These are phyloP conservation scores for Pedionomus torquatus DNA, from an alignment of 2,113 vertebrate genomes.

Conservation along the genomic window DNA sequence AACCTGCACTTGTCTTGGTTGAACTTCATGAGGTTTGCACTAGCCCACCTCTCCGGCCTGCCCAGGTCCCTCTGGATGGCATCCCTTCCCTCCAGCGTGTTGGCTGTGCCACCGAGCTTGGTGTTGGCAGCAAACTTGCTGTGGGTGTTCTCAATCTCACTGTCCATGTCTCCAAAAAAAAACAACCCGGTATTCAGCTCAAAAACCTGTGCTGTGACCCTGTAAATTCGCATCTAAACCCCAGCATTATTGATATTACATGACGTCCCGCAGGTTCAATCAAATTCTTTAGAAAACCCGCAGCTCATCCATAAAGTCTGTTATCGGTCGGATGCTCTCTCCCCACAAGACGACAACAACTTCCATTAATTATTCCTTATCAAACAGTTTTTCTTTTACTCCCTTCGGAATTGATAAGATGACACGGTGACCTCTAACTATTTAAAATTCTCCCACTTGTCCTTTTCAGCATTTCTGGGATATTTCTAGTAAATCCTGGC, in stretches of 20 bases:
- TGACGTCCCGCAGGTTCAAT: background rate
- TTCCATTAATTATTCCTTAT: background rate
- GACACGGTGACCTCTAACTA: background rate
- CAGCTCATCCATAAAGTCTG: background rate
- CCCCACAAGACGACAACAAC: fast-evolving
- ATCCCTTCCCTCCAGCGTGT: too few relatives aligned
- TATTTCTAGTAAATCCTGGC: background rate
- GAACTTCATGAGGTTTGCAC: too few relatives aligned
- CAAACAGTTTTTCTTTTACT: background rate
- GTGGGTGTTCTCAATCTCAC: too few relatives aligned
- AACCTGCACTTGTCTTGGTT: too few relatives aligned
- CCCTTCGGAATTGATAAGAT: background rate
- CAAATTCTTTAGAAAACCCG: background rate
- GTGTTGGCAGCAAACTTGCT: too few relatives aligned
- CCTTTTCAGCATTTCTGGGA: background rate
- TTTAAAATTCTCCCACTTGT: background rate
- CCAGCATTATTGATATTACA: fast-evolving
- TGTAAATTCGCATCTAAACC: background rate
- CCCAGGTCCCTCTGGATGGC: too few relatives aligned
- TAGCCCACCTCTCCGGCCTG: too few relatives aligned
- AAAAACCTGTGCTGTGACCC: background rate
- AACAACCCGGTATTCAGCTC: background rate
- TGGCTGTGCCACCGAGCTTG: too few relatives aligned
- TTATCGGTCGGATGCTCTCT: background rate
- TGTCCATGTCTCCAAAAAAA: too few relatives aligned